phyloP scores from a whole-genome alignment of 2,797 vertebrate genomes.

The Mallotus villosus region DNA sequence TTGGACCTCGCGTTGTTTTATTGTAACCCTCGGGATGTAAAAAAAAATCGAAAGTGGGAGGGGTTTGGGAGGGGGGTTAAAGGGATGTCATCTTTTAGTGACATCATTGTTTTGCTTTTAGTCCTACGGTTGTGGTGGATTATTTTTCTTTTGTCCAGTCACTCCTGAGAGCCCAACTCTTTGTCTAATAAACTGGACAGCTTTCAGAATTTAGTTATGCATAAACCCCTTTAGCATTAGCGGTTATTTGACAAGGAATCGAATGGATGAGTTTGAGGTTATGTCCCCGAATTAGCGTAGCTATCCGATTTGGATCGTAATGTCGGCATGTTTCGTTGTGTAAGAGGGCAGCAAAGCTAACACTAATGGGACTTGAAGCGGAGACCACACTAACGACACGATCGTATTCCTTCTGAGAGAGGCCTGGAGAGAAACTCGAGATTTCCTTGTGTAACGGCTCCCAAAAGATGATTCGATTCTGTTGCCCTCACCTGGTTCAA shows the following conservation, averaged over 20 bases:
- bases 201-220: constrained; percentile 77
- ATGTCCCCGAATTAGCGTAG: constrained; percentile 53
- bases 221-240: constrained; percentile 63
- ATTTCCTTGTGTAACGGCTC: not conserved
- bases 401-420: not conserved
- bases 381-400: not conserved
- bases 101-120: constrained; percentile 72
- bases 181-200: constrained; percentile 67
- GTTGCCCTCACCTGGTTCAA: constrained; percentile 7
- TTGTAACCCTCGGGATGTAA: constrained; percentile 64
- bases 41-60: constrained; percentile 39
- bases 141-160: constrained; percentile 63
- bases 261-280: constrained; percentile 54
- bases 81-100: constrained; percentile 63
- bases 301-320: constrained; percentile 54
- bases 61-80: not conserved
- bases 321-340: constrained; percentile 60
- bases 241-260: constrained; percentile 57
- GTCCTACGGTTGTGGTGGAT: constrained; percentile 76
- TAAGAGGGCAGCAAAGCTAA: constrained; percentile 60
- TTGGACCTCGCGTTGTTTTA: constrained; percentile 69
- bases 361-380: constrained; percentile 22
- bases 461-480: constrained; percentile 25
- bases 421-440: not conserved
- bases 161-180: constrained; percentile 48